Conservation (phyloP, 1,140 invertebrate species). For the Drosophila repletoides region DNA sequence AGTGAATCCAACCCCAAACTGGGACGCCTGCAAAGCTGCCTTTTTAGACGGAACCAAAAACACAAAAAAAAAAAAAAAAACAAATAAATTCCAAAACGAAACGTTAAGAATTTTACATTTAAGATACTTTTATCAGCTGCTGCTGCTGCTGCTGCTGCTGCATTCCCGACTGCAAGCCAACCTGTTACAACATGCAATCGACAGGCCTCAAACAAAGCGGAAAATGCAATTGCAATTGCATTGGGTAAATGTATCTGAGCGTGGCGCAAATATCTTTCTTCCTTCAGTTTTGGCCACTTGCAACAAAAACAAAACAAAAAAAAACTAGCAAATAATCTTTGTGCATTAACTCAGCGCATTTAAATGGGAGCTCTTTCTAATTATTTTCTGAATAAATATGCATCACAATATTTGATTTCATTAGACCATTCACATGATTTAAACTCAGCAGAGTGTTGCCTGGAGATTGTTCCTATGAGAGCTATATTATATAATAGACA, state of each 20-base stretch:
- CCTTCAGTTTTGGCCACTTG: constrained; percentile 1
- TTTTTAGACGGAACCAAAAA: constrained; percentile 6
- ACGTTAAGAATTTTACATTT: constrained; percentile 54
- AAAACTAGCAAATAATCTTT: neutral
- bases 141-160: constrained; percentile 6
- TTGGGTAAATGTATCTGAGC: constrained; percentile 26
- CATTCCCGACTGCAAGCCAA: constrained; percentile 44
- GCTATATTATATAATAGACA: too few relatives aligned
- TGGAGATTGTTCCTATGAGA: too few relatives aligned
- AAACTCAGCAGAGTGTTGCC: too few relatives aligned
- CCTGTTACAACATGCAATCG: constrained; percentile 58
- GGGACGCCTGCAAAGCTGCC: constrained; percentile 21
- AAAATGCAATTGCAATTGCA: constrained; percentile 25
- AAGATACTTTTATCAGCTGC: constrained; percentile 55
- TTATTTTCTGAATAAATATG: too few relatives aligned
- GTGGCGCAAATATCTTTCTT: constrained; percentile 20
- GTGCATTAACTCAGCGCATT: neutral
- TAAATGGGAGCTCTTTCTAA: too few relatives aligned
- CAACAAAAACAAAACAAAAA: neutral
- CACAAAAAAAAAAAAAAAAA: constrained; percentile 13
- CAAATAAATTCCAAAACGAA: constrained; percentile 58
- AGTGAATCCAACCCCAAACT: constrained; percentile 26
- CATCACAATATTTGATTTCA: too few relatives aligned
- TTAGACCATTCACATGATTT: too few relatives aligned
- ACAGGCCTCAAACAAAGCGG: constrained; percentile 47